A percentile compares a stretch with the other conserved stretches of the same genome.
Evolutionary conservation across 1,140 invertebrate genomes (phyloP).

Genomic region (Zaprionus tsacasi): DNA sequence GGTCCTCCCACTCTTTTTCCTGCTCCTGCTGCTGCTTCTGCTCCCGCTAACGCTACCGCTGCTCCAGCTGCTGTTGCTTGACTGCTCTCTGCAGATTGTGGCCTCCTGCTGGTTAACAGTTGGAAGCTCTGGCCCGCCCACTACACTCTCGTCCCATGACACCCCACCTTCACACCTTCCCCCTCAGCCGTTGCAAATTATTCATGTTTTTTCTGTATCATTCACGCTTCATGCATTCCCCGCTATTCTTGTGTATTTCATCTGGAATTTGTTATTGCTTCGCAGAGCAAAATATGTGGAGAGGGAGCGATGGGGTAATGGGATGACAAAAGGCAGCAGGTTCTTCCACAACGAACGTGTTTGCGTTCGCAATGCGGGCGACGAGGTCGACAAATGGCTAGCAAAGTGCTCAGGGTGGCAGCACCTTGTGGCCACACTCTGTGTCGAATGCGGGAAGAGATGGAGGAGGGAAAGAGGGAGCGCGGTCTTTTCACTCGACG

Average conservation of each 20-base stretch:
- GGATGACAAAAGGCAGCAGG: not conserved
- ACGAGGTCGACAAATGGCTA: slow-evolving; percentile 29
- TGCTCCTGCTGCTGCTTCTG: not conserved
- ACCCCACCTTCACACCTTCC: not conserved
- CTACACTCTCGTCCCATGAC: not conserved
- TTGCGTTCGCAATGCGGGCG: slow-evolving; percentile 44
- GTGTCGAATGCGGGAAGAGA: not conserved
- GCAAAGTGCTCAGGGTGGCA: slow-evolving; percentile 6
- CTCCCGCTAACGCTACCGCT: not conserved
- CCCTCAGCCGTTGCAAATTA: slow-evolving; percentile 22
- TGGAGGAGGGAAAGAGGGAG: not conserved
- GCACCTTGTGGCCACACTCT: slow-evolving; percentile 27
- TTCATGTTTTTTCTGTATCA: slow-evolving; percentile 34
- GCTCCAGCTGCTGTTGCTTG: not conserved
- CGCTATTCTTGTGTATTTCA: slow-evolving; percentile 29
- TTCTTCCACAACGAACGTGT: slow-evolving; percentile 18
- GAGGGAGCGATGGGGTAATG: not conserved
- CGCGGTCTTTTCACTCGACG: slow-evolving; percentile 32
- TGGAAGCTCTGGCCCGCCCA: not conserved
- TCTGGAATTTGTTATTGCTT: slow-evolving; percentile 37
- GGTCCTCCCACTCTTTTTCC: not conserved
- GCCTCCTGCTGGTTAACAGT: slow-evolving; percentile 16
- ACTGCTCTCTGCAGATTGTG: slow-evolving; percentile 18
- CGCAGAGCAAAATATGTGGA: not conserved
- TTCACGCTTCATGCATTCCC: slow-evolving; percentile 32